Evolutionary conservation across 2,888 invertebrate species (phyloP), one percentile per base, ranked within the genome.

Genomic region (Cabera pusaria): DNA sequence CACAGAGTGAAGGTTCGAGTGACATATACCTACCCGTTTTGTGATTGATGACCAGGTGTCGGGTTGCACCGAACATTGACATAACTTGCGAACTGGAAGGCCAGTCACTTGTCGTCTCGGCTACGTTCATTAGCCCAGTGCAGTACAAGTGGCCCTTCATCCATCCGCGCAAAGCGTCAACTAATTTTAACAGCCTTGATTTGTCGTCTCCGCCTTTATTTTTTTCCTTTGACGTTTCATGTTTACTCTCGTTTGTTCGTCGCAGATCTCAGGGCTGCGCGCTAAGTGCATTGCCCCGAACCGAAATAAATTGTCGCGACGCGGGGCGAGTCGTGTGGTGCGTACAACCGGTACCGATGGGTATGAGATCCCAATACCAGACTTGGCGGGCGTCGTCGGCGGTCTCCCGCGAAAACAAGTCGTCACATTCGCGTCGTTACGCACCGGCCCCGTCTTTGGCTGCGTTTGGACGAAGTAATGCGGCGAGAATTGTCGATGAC

Each of bases 251-350:
- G 67, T 73, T 72, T 72, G 63, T 74, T 72, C 71, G 65, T 61
- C 70, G 68, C 71, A 68, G 75, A 72, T 75, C 77, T 81, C 80
- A 80, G 81, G 80, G 81, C 83, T 84, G 77, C 74, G 70, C 72
- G 74, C 62, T 70, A 74, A 85, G 87, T 87, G 86, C 87, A 85
- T 84, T 87, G 86, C 85, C 86, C 86, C 80, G 82, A 65, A 86
- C 88, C 82, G 73, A 88, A 88, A 88, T 88, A 88, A 87, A 86
- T 82, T 85, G 86, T 84, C 85, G 84, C 82, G 81, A 71, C 77
- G 73, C 72, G 68, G 65, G 63, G 63, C 54, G 60, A 51, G 59
- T 67, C 68, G 72, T 68, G 75, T 70, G 67, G 69, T 76, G 82
- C 73, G 83, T 85, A 84, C 84, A 79, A 83, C 80, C 79, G 79